These are phyloP conservation scores for Macquaria ambigua DNA, from an alignment of 2,113 vertebrate genomes.

Conservation along the genomic window DNA sequence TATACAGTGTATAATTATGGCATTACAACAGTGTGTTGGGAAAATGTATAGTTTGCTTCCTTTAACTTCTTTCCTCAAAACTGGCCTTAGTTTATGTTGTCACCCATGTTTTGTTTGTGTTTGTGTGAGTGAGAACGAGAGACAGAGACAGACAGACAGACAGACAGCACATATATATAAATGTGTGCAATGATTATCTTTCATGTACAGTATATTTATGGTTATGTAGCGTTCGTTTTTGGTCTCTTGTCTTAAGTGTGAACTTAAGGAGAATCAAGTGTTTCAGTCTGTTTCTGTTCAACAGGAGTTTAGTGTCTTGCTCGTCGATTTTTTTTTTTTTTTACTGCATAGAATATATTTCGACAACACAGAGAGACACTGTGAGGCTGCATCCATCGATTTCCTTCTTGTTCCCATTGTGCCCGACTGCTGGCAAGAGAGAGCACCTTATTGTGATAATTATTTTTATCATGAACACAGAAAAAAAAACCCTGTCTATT, in stretches of 20 bases:
- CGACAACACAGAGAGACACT: conserved; percentile 43
- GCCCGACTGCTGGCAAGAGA: conserved; percentile 44
- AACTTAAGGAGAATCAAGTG: conserved; percentile 27
- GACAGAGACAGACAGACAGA: conserved; percentile 12
- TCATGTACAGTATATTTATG: conserved; percentile 48
- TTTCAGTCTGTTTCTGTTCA: conserved; percentile 41
- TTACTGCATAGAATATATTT: conserved; percentile 55
- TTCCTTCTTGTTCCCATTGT: conserved; percentile 37
- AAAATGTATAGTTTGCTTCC: conserved; percentile 62
- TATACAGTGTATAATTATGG: conserved; percentile 25
- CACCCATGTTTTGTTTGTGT: conserved; percentile 48
- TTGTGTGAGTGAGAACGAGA: conserved; percentile 13
- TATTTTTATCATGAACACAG: conserved; percentile 43
- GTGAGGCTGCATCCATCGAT: conserved; percentile 42
- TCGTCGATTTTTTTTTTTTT: conserved; percentile 50
- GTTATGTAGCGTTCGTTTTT: conserved; percentile 34
- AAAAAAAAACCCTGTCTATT: not conserved
- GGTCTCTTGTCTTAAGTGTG: conserved; percentile 36
- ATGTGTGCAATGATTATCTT: conserved; percentile 45
- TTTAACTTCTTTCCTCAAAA: conserved; percentile 73
- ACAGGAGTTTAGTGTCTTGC: conserved; percentile 14
- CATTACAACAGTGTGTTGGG: conserved; percentile 47
- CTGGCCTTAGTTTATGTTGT: conserved; percentile 82
- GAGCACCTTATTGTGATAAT: conserved; percentile 51
- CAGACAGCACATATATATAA: conserved; percentile 15